Percentiles rank a stretch among this genome's conserved stretches.
Evolutionary conservation across 2,113 vertebrate genomes (phyloP).

Genomic region (Ctenodactylus gundi): DNA sequence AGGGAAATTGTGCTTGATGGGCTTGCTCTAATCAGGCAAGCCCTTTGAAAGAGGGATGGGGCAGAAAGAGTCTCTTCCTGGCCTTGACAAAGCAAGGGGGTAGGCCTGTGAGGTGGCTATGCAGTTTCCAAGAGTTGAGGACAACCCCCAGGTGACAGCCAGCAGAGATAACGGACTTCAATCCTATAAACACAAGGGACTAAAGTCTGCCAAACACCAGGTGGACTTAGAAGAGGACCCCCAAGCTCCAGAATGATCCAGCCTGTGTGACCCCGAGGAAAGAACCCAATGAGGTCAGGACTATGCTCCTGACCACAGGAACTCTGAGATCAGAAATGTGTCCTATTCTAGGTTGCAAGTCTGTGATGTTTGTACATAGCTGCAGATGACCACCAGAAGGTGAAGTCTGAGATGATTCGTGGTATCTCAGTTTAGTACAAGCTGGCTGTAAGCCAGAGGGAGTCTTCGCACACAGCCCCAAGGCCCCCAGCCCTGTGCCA

Average conservation of each 20-base stretch:
- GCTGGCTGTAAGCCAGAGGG: too few relatives aligned
- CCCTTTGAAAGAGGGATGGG: too few relatives aligned
- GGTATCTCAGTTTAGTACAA: rapidly evolving
- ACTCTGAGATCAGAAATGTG: rapidly evolving
- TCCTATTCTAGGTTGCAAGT: background rate
- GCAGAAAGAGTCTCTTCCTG: background rate
- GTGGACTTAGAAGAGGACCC: background rate
- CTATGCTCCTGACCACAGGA: background rate
- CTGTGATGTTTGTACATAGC: background rate
- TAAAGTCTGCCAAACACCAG: background rate
- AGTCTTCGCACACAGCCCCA: rapidly evolving
- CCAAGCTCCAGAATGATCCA: background rate
- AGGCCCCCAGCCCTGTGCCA: rapidly evolving
- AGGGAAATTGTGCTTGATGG: rapidly evolving
- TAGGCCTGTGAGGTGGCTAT: rapidly evolving
- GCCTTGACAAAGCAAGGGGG: background rate
- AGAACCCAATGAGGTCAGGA: rapidly evolving
- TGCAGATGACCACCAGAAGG: rapidly evolving
- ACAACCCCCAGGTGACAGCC: background rate
- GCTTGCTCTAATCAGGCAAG: background rate
- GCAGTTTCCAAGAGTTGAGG: background rate
- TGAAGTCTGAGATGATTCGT: background rate
- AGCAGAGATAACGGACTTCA: rapidly evolving
- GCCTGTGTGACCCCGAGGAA: background rate
- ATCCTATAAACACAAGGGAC: too few relatives aligned